Base-by-base conservation (phyloP, 2,888 invertebrate species). In the Tachina fera region DNA sequence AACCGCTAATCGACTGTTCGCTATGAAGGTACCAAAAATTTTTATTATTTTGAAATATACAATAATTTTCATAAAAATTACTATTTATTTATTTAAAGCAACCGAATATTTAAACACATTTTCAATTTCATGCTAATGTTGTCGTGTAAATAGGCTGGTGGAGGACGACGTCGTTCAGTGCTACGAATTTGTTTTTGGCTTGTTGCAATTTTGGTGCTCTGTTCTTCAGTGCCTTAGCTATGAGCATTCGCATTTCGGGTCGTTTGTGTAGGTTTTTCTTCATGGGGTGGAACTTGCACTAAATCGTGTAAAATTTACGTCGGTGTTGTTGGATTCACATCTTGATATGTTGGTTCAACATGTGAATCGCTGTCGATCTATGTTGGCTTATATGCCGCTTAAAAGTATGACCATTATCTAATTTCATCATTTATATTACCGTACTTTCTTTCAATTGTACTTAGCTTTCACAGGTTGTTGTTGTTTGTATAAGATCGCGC, bases 351-450 rank as follows among this genome's bases (percentile, higher is more conserved):
- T 60, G 60, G 60, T 60, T 60, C 61, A 61, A 31, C 22, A 22
- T 22, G 22, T 22, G 22, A 22, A 22, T 22, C 22, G 22, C 22
- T 22, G 22, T 22, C 22, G 22, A 65, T 9, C 51, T 13, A 14
- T 74, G 39, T 53, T 81, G 81, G 22, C 74, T 60, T 13, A 74
- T 81, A 11, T 81, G 81, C 2, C 72, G 56, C 53, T 75, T 68
- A 22, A 75, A 45, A 9, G 16, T 49, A n/a, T 75, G 43, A 9
- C 75, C 81, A 49, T 70, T 22, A 53, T 81, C 81, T 10, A 75
- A 45, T 75, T 74, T 65, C 3, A 74, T 41, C 19, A 49, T 68
- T 67, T 3, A 71, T 22, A 47, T 81, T 67, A 9, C 53, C 80
- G 11, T 22, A 22, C 13, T n/a, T n/a, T n/a, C 49, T 45, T 10